Conservation (phyloP, 2,113 vertebrate genomes). For the Brachypodius melanocephalos region DNA sequence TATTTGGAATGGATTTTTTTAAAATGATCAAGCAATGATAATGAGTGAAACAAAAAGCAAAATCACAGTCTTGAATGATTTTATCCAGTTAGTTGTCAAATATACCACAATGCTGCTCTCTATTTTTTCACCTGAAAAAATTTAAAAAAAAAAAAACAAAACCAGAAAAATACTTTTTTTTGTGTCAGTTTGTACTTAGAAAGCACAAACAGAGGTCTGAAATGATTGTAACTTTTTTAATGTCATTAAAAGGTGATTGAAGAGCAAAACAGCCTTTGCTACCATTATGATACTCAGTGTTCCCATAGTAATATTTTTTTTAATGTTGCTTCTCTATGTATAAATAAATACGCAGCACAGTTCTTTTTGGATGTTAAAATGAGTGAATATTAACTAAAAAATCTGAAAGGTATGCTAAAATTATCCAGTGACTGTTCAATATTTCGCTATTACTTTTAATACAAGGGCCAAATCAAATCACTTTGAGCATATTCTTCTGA, state of each 20-base stretch:
- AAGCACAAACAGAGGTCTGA: background rate
- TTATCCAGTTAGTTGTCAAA: background rate
- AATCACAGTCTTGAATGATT: background rate
- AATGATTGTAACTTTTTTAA: background rate
- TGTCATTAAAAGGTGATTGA: background rate
- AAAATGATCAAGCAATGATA: background rate
- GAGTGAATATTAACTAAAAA: background rate
- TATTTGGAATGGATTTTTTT: background rate
- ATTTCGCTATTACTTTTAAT: background rate
- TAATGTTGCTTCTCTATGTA: background rate
- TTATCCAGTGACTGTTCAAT: background rate
- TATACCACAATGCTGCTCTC: background rate
- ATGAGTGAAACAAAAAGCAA: background rate
- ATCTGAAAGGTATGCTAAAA: background rate
- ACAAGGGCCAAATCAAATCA: background rate
- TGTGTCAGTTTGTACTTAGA: background rate
- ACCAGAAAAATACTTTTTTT: background rate
- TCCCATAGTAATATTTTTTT: background rate
- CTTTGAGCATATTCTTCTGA: background rate
- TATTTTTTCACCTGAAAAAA: background rate
- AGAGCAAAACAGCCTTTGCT: background rate
- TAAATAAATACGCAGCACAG: background rate
- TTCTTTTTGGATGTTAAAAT: background rate
- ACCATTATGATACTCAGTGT: background rate
- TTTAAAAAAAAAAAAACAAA: background rate